Percentiles rank a stretch among this genome's conserved stretches.
These are phyloP conservation scores for Scortum barcoo DNA, from an alignment of 2,113 vertebrate genomes.

Conservation along the genomic window DNA sequence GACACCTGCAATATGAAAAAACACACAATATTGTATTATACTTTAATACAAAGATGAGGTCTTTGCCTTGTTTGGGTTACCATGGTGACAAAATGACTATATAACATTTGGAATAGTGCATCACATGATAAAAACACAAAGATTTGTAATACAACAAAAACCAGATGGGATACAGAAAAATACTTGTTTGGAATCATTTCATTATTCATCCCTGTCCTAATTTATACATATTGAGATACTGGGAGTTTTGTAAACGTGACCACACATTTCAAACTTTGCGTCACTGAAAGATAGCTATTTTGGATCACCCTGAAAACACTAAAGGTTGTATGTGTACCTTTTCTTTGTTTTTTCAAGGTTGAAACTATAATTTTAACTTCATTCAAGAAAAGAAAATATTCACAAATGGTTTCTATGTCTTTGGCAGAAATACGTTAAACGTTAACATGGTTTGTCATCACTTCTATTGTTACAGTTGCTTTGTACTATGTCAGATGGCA, in stretches of 20 bases:
- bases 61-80: not conserved
- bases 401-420: not conserved
- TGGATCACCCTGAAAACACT: not conserved
- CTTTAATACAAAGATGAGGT: not conserved
- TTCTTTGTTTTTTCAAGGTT: not conserved
- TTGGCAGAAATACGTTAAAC: not conserved
- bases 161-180: not conserved
- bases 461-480: not conserved
- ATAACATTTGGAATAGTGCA: not conserved
- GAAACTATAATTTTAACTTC: not conserved
- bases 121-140: slow-evolving; percentile 4
- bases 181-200: not conserved
- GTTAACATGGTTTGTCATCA: slow-evolving; percentile 2
- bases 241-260: not conserved
- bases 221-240: slow-evolving; percentile 12
- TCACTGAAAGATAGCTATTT: not conserved
- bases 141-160: slow-evolving; percentile 11
- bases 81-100: not conserved
- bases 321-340: not conserved
- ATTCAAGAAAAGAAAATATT: not conserved
- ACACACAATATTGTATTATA: too few relatives aligned
- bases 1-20: not conserved
- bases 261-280: not conserved
- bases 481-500: not conserved
- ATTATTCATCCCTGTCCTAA: slow-evolving; percentile 7